A percentile compares a stretch with the other conserved stretches of the same genome.
Conservation (phyloP, 2,797 vertebrate genomes). For the Sebastolobus altivelis region DNA sequence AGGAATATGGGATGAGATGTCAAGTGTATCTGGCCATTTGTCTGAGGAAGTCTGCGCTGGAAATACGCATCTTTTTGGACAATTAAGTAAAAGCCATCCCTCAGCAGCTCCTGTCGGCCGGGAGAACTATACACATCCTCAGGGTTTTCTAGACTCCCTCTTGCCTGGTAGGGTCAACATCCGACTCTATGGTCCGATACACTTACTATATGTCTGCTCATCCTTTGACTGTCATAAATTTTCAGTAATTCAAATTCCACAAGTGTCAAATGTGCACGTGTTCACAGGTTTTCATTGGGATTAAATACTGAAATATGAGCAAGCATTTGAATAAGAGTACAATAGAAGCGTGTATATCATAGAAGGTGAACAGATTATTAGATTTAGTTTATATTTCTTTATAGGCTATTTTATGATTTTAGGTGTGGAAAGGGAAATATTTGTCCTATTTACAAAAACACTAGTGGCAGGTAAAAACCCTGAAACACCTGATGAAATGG, state of each 20-base stretch:
- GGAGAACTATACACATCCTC: conserved; percentile 42
- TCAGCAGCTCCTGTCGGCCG: conserved; percentile 14
- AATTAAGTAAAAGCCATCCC: conserved; percentile 40
- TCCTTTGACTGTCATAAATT: conserved; percentile 31
- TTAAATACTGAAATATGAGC: neutral
- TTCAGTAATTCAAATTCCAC: conserved; percentile 30
- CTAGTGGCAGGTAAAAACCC: neutral
- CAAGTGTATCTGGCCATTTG: conserved; percentile 46
- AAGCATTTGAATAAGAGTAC: neutral
- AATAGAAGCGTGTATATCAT: neutral
- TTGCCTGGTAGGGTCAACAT: conserved; percentile 31
- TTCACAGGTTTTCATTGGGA: neutral
- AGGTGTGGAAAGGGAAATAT: neutral
- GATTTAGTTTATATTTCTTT: neutral
- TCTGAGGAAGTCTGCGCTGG: conserved; percentile 42
- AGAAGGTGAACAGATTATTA: neutral
- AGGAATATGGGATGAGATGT: conserved; percentile 35
- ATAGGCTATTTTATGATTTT: neutral
- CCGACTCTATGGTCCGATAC: conserved; percentile 4
- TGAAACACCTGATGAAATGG: neutral
- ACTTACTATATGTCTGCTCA: conserved; percentile 21
- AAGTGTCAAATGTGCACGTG: conserved; percentile 1
- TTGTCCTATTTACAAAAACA: neutral
- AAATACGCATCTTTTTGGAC: conserved; percentile 43
- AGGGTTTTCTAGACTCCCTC: conserved; percentile 17